Base-by-base conservation (phyloP, 30 jellyfish, hydroid and myxozoan species). In the Pseudorhiza aurosa region DNA sequence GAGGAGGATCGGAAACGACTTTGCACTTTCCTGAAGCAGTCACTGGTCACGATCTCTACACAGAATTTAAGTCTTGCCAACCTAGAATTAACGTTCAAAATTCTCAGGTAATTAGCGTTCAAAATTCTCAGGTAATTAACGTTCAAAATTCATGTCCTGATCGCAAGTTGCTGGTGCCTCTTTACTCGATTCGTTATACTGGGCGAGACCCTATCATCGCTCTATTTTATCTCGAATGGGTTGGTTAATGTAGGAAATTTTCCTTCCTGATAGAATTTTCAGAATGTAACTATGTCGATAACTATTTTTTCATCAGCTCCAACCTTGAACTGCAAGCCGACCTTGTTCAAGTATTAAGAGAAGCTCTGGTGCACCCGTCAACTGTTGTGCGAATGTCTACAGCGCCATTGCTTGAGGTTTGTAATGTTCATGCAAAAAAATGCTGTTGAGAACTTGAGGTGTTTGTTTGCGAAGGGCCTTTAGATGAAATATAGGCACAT, bases 371-470 rank as follows among this genome's bases (percentile, higher is more conserved):
- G 11, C 92, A 92, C 53, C 98, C 98, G 18, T 89, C 95, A 17
- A 75, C 95, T 21, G 96, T 69, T 8, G 98, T 92, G 18, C 73
- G 98, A 25, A 77, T 51, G 15, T 57, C 94, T 8, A 87, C 96
- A 21, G 96, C 94, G 9, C 88, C 82, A 1, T 94, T 92, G 0
- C 67, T 92, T 30, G 98, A 81, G 94, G 98, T 85, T n/a, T n/a
- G 17, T 2, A 72, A 12, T 15, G 10, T 27, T 75, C 62, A 1
- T 0, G n/a, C n/a, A n/a, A n/a, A n/a, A n/a, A n/a, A n/a, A n/a
- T n/a, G n/a, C n/a, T n/a, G n/a, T n/a, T n/a, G n/a, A n/a, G n/a
- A n/a, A n/a, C n/a, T n/a, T n/a, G n/a, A n/a, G n/a, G n/a, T n/a
- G n/a, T n/a, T n/a, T n/a, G n/a, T n/a, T n/a, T n/a, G n/a, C n/a